Base-by-base conservation (phyloP, 1,140 invertebrate species). In the Muscidifurax raptorellus region DNA sequence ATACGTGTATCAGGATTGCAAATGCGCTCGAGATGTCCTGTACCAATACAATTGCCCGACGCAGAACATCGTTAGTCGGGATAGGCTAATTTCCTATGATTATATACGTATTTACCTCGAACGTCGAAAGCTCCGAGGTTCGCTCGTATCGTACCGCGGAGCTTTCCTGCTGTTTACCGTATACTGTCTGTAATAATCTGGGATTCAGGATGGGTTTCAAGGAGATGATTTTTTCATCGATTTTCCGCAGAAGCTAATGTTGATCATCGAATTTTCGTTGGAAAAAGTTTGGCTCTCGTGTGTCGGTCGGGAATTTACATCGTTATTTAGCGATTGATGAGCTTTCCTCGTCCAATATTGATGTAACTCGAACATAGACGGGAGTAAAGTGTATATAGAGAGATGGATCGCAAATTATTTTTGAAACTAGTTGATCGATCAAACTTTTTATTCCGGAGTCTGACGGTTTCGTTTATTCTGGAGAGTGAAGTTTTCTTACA, bases 71-170 rank as follows among this genome's bases (percentile, higher is more conserved):
- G 32, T 28, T 71, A 67, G 59, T n/a, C 36, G 25, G 52, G 36
- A 67, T 80, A 80, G 32, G 32, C 28, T 44, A 28, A 27, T 80
- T 71, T 80, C 15, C 66, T 27, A 28, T 47, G n/a, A 64, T 80
- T 67, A n/a, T n/a, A n/a, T n/a, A 71, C n/a, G 78, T 69, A 71
- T 71, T 44, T 47, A 27, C 30, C 12, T 25, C 52, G n/a, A 32
- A 79, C n/a, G 10, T 79, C 67, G 0, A 30, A 30, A 69, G 67
- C 67, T 69, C 67, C 27, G 30, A 69, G 67, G 13, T 69, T 30
- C 12, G 10, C 67, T 69, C 22, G 22, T 59, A 59, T 59, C n/a
- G 15, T 59, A 59, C 15, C 52, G 15, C 18, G 4, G 22, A 59
- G 22, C 52, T 59, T 59, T 22, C 18, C 52, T 18, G 22, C 52